Percentiles rank a stretch among this genome's conserved stretches.
These are phyloP conservation scores for Exocentrus adspersus DNA, from an alignment of 2,888 invertebrate genomes.

Conservation along the genomic window DNA sequence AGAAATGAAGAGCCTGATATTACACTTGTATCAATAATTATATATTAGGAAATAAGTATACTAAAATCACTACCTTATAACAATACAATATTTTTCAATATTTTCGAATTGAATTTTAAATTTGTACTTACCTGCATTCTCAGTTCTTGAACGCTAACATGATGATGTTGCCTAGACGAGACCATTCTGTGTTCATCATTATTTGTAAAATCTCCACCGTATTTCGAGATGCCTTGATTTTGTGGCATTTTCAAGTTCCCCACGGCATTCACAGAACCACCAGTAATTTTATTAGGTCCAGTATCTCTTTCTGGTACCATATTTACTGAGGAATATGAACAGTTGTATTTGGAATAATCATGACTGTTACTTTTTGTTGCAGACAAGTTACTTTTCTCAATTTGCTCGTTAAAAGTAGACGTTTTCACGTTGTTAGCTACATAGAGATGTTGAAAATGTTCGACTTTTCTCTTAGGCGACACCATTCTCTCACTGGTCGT, in stretches of 20 bases:
- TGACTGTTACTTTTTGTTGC: conserved; percentile 53
- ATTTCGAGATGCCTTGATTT: conserved; percentile 49
- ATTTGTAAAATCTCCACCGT: conserved; percentile 45
- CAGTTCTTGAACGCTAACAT: conserved; percentile 71
- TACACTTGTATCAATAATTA: too few species aligned
- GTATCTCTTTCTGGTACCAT: conserved; percentile 69
- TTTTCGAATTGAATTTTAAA: not conserved
- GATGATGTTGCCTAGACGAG: conserved; percentile 68
- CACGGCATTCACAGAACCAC: conserved; percentile 58
- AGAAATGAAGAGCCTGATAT: conserved; percentile 22
- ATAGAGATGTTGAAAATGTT: conserved; percentile 60
- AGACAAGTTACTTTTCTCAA: conserved; percentile 53
- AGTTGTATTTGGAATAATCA: conserved; percentile 53
- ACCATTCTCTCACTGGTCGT: conserved; percentile 58
- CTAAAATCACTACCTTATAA: too few species aligned
- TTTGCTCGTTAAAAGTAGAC: conserved; percentile 59
- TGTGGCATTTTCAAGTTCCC: conserved; percentile 54
- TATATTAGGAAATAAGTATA: too few species aligned
- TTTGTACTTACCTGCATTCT: conserved; percentile 66
- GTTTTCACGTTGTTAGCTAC: conserved; percentile 62
- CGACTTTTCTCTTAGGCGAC: conserved; percentile 60
- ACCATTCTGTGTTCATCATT: conserved; percentile 54
- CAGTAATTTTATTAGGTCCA: conserved; percentile 63
- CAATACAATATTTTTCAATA: not conserved
- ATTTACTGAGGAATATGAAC: conserved; percentile 55